These are phyloP conservation scores for Tipula lateralis DNA, from an alignment of 2,888 invertebrate species.

Conservation along the genomic window DNA sequence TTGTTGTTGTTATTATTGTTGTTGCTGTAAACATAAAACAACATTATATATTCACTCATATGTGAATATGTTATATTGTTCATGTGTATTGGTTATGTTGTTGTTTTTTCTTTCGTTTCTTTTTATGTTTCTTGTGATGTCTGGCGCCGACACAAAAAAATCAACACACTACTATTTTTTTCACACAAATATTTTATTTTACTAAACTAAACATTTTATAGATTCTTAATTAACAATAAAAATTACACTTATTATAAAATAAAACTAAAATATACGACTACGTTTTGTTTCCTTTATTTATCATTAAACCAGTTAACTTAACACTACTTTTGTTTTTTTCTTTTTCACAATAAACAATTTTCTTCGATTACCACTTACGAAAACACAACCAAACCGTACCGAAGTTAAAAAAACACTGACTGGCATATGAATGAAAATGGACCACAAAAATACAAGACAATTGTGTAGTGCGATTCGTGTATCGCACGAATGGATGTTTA, in stretches of 20 bases:
- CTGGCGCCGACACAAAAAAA: slow-evolving; percentile 1
- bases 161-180: not conserved
- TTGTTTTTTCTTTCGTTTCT: not conserved
- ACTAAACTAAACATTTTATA: not conserved
- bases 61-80: not conserved
- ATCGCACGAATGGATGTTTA: not conserved
- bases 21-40: slow-evolving; percentile 1
- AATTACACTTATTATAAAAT: not conserved
- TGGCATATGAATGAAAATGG: not conserved
- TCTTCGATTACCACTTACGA: not conserved
- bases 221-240: not conserved
- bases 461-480: not conserved
- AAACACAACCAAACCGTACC: not conserved
- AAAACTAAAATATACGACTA: not conserved
- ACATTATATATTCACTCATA: not conserved
- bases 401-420: not conserved
- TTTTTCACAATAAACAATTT: not conserved
- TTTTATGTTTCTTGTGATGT: slow-evolving; percentile 21
- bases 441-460: not conserved
- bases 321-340: not conserved
- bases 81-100: not conserved
- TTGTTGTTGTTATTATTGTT: not conserved
- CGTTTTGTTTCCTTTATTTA: not conserved
- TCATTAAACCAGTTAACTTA: not conserved
- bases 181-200: not conserved